Percentiles rank a stretch among this genome's conserved stretches.
Evolutionary conservation across 1,140 invertebrate genomes (phyloP).

Genomic region (Archivesica marissinica): DNA sequence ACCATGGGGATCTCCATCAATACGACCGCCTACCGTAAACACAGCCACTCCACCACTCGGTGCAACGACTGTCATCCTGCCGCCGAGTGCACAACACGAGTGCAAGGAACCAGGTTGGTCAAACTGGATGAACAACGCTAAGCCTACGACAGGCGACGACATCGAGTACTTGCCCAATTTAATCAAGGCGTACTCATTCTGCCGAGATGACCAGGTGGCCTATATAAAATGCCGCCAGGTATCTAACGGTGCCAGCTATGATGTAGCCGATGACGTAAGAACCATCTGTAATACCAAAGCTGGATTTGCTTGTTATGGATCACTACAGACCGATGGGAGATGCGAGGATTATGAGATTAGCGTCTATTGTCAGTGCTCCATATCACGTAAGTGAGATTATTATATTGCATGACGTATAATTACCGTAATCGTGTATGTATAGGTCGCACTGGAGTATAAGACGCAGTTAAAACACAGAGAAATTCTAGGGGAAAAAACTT

Average conservation of each 20-base stretch:
- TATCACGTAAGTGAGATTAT: neutral
- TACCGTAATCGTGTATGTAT: too few relatives aligned
- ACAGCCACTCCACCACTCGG: neutral
- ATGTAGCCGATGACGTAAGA: conserved; percentile 39
- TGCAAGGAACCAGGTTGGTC: conserved; percentile 89
- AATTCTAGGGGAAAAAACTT: too few relatives aligned
- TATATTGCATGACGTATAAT: too few relatives aligned
- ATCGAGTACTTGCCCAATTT: conserved; percentile 67
- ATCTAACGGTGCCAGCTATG: conserved; percentile 25
- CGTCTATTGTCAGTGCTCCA: conserved; percentile 64
- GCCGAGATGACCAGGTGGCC: conserved; percentile 43
- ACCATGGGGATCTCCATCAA: neutral
- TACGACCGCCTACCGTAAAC: neutral
- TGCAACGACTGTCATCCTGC: neutral
- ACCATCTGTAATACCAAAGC: conserved; percentile 61
- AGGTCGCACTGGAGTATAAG: too few relatives aligned
- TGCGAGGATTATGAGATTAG: conserved; percentile 70
- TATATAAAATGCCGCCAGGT: conserved; percentile 62
- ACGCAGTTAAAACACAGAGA: too few relatives aligned
- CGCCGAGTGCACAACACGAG: neutral
- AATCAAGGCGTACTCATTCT: conserved; percentile 64
- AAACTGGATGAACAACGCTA: conserved; percentile 88
- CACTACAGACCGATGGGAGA: conserved; percentile 41
- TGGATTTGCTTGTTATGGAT: conserved; percentile 65
- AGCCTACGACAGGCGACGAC: conserved; percentile 66